These are phyloP conservation scores for Eremophila alpestris DNA, from an alignment of 2,797 vertebrate species.

Conservation along the genomic window DNA sequence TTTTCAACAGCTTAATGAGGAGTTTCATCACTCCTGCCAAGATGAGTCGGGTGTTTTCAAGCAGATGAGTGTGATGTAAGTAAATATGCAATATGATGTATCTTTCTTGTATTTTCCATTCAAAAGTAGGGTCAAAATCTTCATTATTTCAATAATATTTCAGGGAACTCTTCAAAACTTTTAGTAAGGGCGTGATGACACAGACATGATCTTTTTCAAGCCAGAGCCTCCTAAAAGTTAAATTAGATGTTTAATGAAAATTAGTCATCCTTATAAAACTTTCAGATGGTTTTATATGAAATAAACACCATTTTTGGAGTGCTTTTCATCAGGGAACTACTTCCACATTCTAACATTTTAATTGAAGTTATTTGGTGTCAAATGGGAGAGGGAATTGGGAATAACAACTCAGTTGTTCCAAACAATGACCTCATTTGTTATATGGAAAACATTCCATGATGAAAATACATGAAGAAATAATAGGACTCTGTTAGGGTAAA, in stretches of 20 bases:
- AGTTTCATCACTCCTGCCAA: slow-evolving; percentile 51
- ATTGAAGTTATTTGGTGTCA: not conserved
- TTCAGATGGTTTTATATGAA: not conserved
- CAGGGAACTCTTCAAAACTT: not conserved
- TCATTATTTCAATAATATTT: not conserved
- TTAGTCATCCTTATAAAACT: not conserved
- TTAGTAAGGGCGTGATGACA: not conserved
- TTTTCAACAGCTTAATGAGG: slow-evolving; percentile 60
- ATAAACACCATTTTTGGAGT: not conserved
- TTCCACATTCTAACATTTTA: not conserved
- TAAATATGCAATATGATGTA: slow-evolving; percentile 25
- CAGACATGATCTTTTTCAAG: not conserved
- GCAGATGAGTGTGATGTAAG: slow-evolving; percentile 49
- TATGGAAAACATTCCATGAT: not conserved
- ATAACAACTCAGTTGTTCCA: not conserved
- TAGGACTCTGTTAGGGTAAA: not conserved
- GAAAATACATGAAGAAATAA: not conserved
- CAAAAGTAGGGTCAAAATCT: not conserved
- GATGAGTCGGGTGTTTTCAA: slow-evolving; percentile 62
- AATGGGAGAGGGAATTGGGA: slow-evolving; percentile 15
- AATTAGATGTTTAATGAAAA: not conserved
- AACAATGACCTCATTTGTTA: not conserved
- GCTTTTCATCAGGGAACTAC: not conserved
- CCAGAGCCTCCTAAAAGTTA: not conserved
- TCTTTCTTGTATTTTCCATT: not conserved